Conservation (phyloP, 35 echinoderm and acorn worm species). For the Lytechinus pictus region DNA sequence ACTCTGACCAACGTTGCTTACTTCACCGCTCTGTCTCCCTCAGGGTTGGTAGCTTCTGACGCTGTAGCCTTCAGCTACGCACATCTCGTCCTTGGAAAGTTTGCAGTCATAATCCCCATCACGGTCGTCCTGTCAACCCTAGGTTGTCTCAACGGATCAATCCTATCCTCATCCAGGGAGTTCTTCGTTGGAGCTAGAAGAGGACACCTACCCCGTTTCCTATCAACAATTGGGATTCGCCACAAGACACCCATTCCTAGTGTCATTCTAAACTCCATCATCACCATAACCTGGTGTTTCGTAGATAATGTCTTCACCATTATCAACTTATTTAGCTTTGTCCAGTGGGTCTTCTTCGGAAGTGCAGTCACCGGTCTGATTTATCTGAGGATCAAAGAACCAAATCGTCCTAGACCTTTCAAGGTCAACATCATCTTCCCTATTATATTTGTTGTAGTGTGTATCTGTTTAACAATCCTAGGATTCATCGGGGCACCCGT, state of each 20-base stretch:
- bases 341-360: background rate
- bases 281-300: background rate
- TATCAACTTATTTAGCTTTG: background rate
- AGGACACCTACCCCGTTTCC: background rate
- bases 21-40: constrained; percentile 79
- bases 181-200: background rate
- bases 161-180: constrained; percentile 2
- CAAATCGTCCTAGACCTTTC: constrained; percentile 1
- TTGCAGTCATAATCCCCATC: constrained; percentile 48
- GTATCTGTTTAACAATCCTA: background rate
- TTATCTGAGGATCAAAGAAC: constrained; percentile 35
- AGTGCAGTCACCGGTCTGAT: background rate
- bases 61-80: constrained; percentile 77
- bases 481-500: constrained; percentile 7
- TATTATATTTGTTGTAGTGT: background rate
- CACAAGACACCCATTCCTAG: background rate
- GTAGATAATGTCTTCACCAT: background rate
- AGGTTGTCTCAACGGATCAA: constrained; percentile 24
- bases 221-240: background rate
- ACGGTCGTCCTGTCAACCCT: constrained; percentile 46
- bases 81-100: background rate
- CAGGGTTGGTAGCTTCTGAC: constrained; percentile 64
- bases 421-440: background rate
- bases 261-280: background rate
- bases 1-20: constrained; percentile 84